Evolutionary conservation across 53 echinoderm and acorn worm genomes (phyloP).

Genomic region (Temnopleurus reevesii): DNA sequence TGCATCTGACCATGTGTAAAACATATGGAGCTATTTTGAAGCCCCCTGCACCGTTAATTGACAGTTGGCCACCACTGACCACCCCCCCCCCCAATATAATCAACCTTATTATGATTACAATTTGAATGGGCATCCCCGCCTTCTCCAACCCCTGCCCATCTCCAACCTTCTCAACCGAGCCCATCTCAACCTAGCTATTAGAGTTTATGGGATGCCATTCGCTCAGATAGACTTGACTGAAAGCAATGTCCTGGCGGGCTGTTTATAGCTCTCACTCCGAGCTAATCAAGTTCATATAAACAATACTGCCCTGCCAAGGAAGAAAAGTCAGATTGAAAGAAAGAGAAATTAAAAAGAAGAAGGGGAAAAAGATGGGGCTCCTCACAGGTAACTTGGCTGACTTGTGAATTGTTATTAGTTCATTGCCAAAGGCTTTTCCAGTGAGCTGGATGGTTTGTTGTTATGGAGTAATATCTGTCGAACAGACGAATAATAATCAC

Average conservation of each 20-base stretch:
- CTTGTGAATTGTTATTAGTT: background rate
- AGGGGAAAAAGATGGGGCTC: background rate
- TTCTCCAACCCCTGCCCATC: background rate
- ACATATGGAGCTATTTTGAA: background rate
- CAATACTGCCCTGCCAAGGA: conserved; percentile 21
- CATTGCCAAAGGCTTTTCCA: background rate
- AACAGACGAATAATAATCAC: background rate
- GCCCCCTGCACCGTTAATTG: background rate
- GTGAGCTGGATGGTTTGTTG: background rate
- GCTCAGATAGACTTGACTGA: background rate
- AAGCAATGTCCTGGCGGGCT: background rate
- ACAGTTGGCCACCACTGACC: background rate
- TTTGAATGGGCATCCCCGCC: background rate
- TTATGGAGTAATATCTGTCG: background rate
- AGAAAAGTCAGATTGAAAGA: background rate
- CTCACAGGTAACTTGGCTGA: background rate
- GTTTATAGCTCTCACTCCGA: conserved; percentile 17
- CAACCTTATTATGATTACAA: background rate
- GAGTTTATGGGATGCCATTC: conserved; percentile 5
- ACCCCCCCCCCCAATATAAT: background rate
- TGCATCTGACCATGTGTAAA: background rate
- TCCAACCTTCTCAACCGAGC: background rate
- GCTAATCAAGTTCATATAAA: conserved; percentile 47
- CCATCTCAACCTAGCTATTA: conserved; percentile 23
- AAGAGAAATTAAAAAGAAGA: background rate